A percentile compares a stretch with the other conserved stretches of the same genome.
phyloP scores from a whole-genome alignment of 2,888 invertebrate species.

The Eupithecia vulgata region DNA sequence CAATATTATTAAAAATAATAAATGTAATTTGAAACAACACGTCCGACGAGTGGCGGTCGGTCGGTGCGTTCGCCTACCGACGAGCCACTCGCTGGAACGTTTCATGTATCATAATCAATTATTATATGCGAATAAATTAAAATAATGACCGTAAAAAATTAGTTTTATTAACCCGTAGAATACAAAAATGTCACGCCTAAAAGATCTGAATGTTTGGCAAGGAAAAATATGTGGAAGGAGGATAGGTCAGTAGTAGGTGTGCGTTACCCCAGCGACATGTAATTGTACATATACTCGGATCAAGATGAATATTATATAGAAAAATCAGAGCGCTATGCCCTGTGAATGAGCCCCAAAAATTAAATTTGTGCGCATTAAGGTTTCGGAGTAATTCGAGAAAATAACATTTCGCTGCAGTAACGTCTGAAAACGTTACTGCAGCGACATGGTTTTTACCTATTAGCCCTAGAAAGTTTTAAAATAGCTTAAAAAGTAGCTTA shows the following conservation, averaged over 20 bases:
- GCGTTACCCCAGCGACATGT: no score
- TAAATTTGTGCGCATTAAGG: no score
- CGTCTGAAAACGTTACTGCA: no score
- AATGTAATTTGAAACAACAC: conserved; percentile 77
- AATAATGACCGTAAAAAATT: conserved; percentile 29
- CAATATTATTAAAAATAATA: conserved; percentile 74
- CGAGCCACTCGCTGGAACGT: conserved; percentile 66
- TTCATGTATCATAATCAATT: conserved; percentile 84
- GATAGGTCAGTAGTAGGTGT: background rate
- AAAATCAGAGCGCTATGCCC: no score
- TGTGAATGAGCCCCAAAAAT: no score
- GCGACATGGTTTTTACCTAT: no score
- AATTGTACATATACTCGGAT: no score
- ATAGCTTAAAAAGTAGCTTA: no score
- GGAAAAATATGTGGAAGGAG: background rate
- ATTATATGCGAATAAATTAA: conserved; percentile 82
- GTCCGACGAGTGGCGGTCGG: conserved; percentile 60
- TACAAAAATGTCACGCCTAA: background rate
- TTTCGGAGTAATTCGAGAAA: no score
- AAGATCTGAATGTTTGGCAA: background rate
- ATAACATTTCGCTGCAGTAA: no score
- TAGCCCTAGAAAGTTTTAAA: no score
- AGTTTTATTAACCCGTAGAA: conserved; percentile 6
- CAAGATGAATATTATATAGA: no score
- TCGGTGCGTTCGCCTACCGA: conserved; percentile 62